These are phyloP conservation scores for Dinothrombium tinctorium DNA, from an alignment of 1,140 invertebrate genomes.

Conservation along the genomic window DNA sequence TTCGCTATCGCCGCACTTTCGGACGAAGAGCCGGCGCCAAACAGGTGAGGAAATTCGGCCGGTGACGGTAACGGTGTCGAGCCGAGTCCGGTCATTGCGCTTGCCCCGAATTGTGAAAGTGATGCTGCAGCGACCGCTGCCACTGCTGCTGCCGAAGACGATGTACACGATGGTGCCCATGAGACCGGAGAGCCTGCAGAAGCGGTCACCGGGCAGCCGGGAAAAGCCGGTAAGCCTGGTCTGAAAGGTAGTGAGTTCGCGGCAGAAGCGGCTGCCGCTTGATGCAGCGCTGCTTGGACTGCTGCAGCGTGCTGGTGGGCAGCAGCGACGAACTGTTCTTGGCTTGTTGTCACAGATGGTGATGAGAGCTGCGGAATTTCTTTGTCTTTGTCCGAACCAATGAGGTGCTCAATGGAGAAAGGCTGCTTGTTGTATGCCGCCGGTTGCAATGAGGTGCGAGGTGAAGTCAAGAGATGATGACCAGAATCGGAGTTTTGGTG, in stretches of 20 bases:
- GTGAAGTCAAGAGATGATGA: conserved; percentile 8
- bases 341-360: background rate
- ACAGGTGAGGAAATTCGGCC: conserved; percentile 12
- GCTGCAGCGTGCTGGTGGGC: background rate
- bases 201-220: conserved; percentile 7
- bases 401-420: conserved; percentile 60
- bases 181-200: conserved; percentile 11
- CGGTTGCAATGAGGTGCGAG: conserved; percentile 10
- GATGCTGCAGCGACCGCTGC: conserved; percentile 10
- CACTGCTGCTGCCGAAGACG: conserved; percentile 6
- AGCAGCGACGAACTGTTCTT: background rate
- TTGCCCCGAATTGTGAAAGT: background rate
- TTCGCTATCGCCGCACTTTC: conserved; percentile 1
- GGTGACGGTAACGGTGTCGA: conserved; percentile 10
- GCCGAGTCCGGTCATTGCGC: conserved; percentile 2
- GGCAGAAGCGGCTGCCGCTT: background rate
- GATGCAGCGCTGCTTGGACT: background rate
- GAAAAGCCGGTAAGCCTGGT: background rate
- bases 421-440: conserved; percentile 19
- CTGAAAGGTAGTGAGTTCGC: background rate
- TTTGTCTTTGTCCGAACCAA: conserved; percentile 23
- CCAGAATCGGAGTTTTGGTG: conserved; percentile 4
- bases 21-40: conserved; percentile 1
- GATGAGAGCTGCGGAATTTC: background rate
- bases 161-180: conserved; percentile 8